These are phyloP conservation scores for Cistogaster globosa DNA, from an alignment of 2,888 invertebrate genomes.

Conservation along the genomic window DNA sequence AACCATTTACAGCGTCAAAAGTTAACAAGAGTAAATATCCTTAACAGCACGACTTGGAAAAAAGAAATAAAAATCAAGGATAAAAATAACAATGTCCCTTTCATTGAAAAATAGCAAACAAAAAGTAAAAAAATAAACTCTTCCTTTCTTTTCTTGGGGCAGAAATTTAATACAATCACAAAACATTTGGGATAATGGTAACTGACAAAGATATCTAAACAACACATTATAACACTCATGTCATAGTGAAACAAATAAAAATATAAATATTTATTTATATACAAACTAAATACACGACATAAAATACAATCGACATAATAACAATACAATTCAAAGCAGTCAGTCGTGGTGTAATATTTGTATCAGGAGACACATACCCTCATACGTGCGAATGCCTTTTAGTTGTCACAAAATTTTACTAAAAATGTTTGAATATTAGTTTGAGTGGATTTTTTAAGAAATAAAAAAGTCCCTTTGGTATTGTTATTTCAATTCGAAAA, in stretches of 20 bases:
- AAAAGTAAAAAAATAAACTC: constrained; percentile 39
- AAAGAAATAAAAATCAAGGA: constrained; percentile 23
- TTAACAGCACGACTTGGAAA: constrained; percentile 51
- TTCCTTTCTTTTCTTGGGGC: constrained; percentile 17
- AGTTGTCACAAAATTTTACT: constrained; percentile 52
- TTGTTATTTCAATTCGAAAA: constrained; percentile 79
- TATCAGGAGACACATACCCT: constrained; percentile 60
- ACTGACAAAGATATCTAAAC: constrained; percentile 22
- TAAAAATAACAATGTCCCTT: constrained; percentile 45
- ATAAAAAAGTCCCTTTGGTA: constrained; percentile 75
- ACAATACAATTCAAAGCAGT: constrained; percentile 38
- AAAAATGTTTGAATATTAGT: constrained; percentile 32
- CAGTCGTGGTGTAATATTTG: constrained; percentile 3
- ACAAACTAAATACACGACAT: constrained; percentile 14
- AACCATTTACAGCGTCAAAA: constrained; percentile 80
- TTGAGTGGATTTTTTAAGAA: constrained; percentile 19
- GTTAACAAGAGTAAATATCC: constrained; percentile 76
- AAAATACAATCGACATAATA: constrained; percentile 46
- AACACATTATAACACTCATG: constrained; percentile 10
- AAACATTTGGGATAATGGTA: constrained; percentile 56
- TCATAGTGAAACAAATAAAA: constrained; percentile 29
- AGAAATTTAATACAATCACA: constrained; percentile 66
- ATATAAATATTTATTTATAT: constrained; percentile 40
- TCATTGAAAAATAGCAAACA: constrained; percentile 24
- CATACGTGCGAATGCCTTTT: constrained; percentile 61